Percentiles rank a stretch among this genome's conserved stretches.
Evolutionary conservation across 2,113 vertebrate genomes (phyloP).

Genomic region (Cettia cetti): DNA sequence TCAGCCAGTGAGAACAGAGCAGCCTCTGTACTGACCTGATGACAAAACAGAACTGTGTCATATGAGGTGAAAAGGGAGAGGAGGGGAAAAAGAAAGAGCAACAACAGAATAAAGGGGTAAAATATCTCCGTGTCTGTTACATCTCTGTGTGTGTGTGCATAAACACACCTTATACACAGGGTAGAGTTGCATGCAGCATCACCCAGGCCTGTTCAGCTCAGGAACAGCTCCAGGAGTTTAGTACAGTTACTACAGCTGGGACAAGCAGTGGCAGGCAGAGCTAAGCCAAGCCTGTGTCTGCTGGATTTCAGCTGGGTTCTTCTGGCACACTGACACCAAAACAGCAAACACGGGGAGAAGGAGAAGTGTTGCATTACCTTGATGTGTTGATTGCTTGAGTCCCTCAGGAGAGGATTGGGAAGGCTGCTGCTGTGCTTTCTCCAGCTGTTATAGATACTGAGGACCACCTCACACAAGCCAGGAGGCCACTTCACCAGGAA

Average conservation of each 20-base stretch:
- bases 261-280: not conserved
- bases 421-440: slow-evolving; percentile 90
- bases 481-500: slow-evolving; percentile 89
- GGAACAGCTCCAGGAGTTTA: not conserved
- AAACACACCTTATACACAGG: fast-evolving
- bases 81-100: not conserved
- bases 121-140: not conserved
- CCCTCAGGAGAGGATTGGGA: slow-evolving; percentile 89
- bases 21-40: not conserved
- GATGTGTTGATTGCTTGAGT: slow-evolving; percentile 88
- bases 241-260: not conserved
- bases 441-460: slow-evolving; percentile 88
- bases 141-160: not conserved
- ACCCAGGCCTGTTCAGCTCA: not conserved
- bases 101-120: not conserved
- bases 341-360: fast-evolving
- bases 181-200: not conserved
- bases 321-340: not conserved
- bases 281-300: not conserved
- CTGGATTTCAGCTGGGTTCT: not conserved
- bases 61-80: not conserved
- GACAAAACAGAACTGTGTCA: not conserved
- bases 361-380: slow-evolving; percentile 68
- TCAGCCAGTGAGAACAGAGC: not conserved
- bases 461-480: slow-evolving; percentile 84